Conservation (phyloP, 2,888 invertebrate genomes). For the Argyresthia albistria region DNA sequence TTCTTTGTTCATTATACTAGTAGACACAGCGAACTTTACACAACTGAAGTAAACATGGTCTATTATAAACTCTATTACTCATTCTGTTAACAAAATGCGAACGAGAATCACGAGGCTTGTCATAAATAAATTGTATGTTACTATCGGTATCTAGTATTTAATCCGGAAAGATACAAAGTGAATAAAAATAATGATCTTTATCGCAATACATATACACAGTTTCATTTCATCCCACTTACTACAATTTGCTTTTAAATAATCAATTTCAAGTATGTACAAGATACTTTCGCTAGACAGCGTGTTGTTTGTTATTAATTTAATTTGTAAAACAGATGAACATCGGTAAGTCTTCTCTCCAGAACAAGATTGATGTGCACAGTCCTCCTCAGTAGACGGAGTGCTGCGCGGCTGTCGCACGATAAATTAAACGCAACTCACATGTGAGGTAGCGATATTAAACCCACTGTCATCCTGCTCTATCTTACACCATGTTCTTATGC, state of each 20-base stretch:
- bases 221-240: no score
- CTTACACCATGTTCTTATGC: conserved; percentile 27
- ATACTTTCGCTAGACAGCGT: no score
- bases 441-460: conserved; percentile 51
- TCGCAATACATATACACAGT: no score
- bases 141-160: no score
- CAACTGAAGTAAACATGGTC: background rate
- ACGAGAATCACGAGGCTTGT: background rate
- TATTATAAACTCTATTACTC: conserved; percentile 1
- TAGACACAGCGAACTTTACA: background rate
- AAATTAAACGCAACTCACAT: conserved; percentile 65
- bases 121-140: no score
- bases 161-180: no score
- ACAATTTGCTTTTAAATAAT: no score
- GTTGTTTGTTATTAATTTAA: background rate
- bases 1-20: conserved; percentile 1
- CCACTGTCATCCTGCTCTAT: conserved; percentile 43
- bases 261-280: no score
- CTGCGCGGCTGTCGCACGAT: conserved; percentile 62
- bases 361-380: conserved; percentile 56
- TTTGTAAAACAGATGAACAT: background rate
- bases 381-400: conserved; percentile 38
- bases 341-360: conserved; percentile 16
- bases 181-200: no score
- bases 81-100: background rate